phyloP scores from a whole-genome alignment of 1,140 invertebrate species.

The Brachionus plicatilis region DNA sequence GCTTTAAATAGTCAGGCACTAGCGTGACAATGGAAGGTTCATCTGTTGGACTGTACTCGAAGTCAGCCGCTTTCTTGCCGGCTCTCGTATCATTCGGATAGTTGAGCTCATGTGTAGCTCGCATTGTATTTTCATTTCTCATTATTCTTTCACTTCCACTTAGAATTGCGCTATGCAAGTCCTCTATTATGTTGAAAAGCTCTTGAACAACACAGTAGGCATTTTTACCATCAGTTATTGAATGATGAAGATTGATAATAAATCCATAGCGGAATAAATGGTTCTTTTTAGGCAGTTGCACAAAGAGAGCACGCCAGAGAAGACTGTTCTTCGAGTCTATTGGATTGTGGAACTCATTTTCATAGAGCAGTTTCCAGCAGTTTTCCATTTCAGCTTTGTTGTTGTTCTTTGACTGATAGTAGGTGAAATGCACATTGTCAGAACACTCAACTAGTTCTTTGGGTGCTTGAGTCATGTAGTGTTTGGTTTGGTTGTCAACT shows the following conservation, averaged over 20 bases:
- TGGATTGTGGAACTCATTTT: background rate
- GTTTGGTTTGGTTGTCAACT: background rate
- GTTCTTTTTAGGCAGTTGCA: background rate
- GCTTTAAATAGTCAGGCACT: background rate
- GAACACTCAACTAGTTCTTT: background rate
- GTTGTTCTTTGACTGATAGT: background rate
- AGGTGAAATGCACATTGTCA: background rate
- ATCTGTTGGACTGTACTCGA: background rate
- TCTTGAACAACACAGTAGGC: background rate
- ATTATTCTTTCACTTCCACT: background rate
- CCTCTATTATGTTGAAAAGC: background rate
- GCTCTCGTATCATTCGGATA: background rate
- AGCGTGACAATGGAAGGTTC: background rate
- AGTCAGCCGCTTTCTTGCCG: background rate
- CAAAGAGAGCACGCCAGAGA: background rate
- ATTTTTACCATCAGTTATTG: background rate
- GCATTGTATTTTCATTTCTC: background rate
- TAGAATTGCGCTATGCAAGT: background rate
- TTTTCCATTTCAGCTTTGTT: background rate
- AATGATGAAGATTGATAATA: background rate
- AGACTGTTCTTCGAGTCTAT: background rate
- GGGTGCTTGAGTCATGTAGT: background rate
- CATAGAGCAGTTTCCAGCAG: background rate
- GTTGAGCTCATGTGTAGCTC: background rate
- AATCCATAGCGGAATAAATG: background rate